Conservation (phyloP, 2,113 vertebrate genomes). For the Apeltes quadracus region DNA sequence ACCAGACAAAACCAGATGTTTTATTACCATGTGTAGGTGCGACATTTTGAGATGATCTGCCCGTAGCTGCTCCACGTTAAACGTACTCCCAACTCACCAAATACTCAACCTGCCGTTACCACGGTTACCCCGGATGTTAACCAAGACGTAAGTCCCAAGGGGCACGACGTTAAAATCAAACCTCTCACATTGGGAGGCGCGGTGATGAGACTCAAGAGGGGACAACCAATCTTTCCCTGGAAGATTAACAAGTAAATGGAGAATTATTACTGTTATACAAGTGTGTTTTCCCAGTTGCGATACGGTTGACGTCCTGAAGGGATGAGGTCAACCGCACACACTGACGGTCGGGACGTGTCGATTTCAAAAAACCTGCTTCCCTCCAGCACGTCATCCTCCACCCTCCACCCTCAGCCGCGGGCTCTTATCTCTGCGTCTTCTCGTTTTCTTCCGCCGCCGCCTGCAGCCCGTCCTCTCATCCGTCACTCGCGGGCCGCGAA, state of each 20-base stretch:
- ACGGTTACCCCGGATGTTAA: not conserved
- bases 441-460: constrained; percentile 33
- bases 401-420: constrained; percentile 38
- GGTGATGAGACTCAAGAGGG: too few species aligned
- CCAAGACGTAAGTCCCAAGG: not conserved
- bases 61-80: not conserved
- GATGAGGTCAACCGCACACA: not conserved
- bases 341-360: not conserved
- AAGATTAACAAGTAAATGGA: not conserved
- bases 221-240: not conserved
- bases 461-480: constrained; percentile 48
- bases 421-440: constrained; percentile 43
- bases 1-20: not conserved
- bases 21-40: not conserved
- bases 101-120: not conserved
- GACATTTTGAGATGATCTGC: not conserved
- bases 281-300: not conserved
- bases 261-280: not conserved
- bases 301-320: not conserved
- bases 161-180: too few species aligned
- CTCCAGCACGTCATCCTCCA: not conserved
- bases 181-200: not conserved
- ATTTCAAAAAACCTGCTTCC: not conserved
- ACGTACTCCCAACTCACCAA: not conserved
- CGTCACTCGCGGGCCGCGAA: constrained; percentile 24